Percentiles rank a stretch among this genome's conserved stretches.
Conservation (phyloP, 2,888 invertebrate genomes). For the Zeuzera pyrina region DNA sequence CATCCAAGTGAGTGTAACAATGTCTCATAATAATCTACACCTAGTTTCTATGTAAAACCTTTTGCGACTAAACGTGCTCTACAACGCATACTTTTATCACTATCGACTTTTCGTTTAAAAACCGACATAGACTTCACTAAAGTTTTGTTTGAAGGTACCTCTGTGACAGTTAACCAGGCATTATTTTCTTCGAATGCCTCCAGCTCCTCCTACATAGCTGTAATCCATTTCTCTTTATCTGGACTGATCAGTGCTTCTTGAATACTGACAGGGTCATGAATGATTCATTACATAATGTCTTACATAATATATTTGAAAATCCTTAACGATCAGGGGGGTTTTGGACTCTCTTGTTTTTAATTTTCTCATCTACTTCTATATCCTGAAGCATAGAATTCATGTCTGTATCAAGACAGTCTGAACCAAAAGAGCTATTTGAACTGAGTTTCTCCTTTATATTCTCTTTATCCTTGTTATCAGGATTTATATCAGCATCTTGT, state of each 20-base stretch:
- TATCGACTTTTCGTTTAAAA: background rate
- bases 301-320: background rate
- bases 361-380: too few relatives aligned
- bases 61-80: background rate
- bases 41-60: background rate
- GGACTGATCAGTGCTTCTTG: background rate
- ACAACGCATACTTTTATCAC: background rate
- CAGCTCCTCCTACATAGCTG: background rate
- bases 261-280: background rate
- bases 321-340: background rate
- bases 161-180: background rate
- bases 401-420: too few relatives aligned
- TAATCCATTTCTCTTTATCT: background rate
- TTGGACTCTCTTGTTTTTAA: background rate
- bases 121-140: background rate
- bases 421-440: too few relatives aligned
- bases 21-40: slow-evolving; percentile 4
- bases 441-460: too few relatives aligned
- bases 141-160: background rate
- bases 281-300: background rate
- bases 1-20: slow-evolving; percentile 18
- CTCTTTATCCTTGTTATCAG: too few relatives aligned
- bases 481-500: too few relatives aligned
- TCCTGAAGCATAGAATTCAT: too few relatives aligned
- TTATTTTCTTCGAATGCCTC: slow-evolving; percentile 1